Evolutionary conservation across 2,888 invertebrate species (phyloP), one percentile per base, ranked within the genome.

Genomic region (Tuta absoluta): DNA sequence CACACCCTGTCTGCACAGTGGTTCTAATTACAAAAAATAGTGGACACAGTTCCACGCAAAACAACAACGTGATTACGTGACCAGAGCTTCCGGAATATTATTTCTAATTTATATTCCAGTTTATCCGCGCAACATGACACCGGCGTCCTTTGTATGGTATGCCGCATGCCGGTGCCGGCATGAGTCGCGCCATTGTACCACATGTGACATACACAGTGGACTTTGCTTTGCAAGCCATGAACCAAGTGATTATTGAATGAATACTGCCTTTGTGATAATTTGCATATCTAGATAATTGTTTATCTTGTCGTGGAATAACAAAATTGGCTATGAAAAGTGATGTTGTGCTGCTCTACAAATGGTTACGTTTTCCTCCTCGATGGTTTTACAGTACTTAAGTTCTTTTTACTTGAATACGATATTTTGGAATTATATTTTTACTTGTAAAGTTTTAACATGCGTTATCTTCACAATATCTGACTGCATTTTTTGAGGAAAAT

Each of bases 101-200:
- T 48, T 19, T 58, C 19, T 66, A 71, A 70, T 65, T 69, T 67
- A 68, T 71, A 75, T 80, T 74, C 72, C 72, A 69, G 72, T 75
- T 75, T 77, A 75, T 71, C 73, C 66, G 63, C 69, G 79, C 71
- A 78, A 81, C 66, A 61, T 68, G 74, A 82, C 71, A 77, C 76
- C 70, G 67, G 71, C 71, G 73, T 76, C 74, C 75, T 74, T 68
- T 70, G 63, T 65, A 69, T 66, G 68, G 68, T 63, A 51, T 65
- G 62, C 21, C 24, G 45, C 33, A 33, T 33, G 19, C 21, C 8
- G 17, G 4, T 33, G 19, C 21, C 8, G 17, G 4, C 28, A 61
- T 48, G 12, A 58, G 5, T 37, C n/a, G 17, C n/a, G 21, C 21
- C 10, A 21, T 38, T 58, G 21, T 58, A 12, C 38, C 21, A 21